A percentile compares a stretch with the other conserved stretches of the same genome.
Evolutionary conservation across 2,888 invertebrate species (phyloP).

Genomic region (Pseudococcus longispinus): DNA sequence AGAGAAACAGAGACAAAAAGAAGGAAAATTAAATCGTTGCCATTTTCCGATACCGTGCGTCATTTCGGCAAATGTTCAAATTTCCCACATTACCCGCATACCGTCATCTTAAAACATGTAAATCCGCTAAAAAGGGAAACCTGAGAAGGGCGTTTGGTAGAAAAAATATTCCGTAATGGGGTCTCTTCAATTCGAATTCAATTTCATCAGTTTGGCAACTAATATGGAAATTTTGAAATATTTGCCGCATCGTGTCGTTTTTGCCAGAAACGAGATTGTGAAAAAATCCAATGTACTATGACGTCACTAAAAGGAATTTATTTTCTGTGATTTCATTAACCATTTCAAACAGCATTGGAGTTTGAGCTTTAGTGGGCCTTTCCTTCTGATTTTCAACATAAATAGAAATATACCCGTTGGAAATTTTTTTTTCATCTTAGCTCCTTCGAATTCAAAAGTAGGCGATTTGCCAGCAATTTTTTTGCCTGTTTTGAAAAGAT

Average conservation of each 20-base stretch:
- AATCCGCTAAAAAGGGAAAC: not conserved
- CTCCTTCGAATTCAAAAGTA: too few species aligned
- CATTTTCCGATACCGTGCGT: not conserved
- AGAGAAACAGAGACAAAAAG: not conserved
- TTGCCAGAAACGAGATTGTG: too few species aligned
- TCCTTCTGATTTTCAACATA: too few species aligned
- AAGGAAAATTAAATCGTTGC: not conserved
- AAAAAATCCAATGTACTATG: too few species aligned
- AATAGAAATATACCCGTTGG: too few species aligned
- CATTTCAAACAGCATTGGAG: too few species aligned
- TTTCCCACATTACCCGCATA: slow-evolving; percentile 1
- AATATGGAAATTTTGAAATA: not conserved
- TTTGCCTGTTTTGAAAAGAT: too few species aligned
- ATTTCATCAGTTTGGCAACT: not conserved
- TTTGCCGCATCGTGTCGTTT: not conserved
- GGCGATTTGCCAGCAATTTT: too few species aligned
- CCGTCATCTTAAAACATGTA: not conserved
- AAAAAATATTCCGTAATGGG: not conserved
- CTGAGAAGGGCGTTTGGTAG: not conserved
- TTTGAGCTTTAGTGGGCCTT: too few species aligned
- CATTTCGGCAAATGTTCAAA: not conserved
- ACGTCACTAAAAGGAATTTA: too few species aligned
- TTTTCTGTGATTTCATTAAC: too few species aligned
- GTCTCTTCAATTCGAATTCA: not conserved
- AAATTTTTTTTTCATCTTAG: too few species aligned